Conservation (phyloP, 92 coral and sea anemone genomes). For the Palythoa grandiflora region DNA sequence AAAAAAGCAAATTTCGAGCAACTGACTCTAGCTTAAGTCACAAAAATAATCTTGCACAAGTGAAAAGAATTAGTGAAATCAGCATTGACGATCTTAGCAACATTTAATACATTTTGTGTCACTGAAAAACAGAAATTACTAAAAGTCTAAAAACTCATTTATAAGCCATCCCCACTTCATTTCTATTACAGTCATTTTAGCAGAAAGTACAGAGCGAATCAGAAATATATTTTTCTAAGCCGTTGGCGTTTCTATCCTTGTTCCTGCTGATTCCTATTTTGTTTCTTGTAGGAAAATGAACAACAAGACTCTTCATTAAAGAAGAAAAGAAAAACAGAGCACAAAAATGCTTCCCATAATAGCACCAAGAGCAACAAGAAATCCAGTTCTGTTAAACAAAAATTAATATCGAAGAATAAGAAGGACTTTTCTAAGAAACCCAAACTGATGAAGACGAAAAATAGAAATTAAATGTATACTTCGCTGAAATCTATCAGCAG, state of each 20-base stretch:
- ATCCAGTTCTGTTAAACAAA: constrained; percentile 16
- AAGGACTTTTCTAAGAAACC: constrained; percentile 19
- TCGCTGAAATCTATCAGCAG: background rate
- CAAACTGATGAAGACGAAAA: constrained; percentile 30
- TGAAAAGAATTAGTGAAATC: no score
- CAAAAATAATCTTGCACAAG: no score
- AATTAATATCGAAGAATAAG: background rate
- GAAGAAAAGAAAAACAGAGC: constrained; percentile 24
- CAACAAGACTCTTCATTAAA: background rate
- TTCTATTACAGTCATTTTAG: no score
- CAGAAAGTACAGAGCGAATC: no score
- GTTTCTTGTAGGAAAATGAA: background rate
- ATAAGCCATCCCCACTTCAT: no score
- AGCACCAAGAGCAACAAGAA: constrained; percentile 8
- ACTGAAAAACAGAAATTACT: no score
- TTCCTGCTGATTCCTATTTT: background rate
- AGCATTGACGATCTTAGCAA: no score
- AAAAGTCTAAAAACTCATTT: no score
- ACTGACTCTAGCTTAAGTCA: no score
- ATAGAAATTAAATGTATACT: background rate
- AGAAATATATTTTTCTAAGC: no score
- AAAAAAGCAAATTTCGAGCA: no score
- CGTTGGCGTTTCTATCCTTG: background rate
- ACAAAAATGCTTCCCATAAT: background rate
- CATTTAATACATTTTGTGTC: no score